Base-by-base conservation (phyloP, 2,113 vertebrate species). In the Microtus oregoni region DNA sequence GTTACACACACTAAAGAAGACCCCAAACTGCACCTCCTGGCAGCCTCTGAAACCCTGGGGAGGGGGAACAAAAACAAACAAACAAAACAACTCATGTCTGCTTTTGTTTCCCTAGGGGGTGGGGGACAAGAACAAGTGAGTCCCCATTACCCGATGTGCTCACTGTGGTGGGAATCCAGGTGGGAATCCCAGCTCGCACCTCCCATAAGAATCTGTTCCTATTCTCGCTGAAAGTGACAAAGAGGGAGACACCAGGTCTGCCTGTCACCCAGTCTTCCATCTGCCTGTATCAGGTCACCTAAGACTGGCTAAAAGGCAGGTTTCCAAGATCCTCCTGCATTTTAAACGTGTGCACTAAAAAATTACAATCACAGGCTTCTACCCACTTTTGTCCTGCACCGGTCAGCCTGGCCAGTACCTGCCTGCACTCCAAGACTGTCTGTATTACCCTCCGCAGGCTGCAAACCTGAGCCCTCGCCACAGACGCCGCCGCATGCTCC, bases 401-500 rank as follows among this genome's bases (percentile, higher is more conserved):
- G 0, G 0, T 0, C 32, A 78, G 82, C 47, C 30, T 20, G 83
- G 78, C 41, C 85, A 86, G 20, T 35, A 24, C n/a, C 79, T 73
- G 77, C 82, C 72, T 67, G 77, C 77, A 7, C 85, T 81, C 89
- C 73, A 47, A 41, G 32, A 8, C 44, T 9, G 47, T 28, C n/a
- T 32, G 41, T 28, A 4, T 5, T 28, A 47, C 75, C 47, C 8
- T 7, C 61, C 22, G 32, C 79, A n/a, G 67, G 38, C 73, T 5
- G 15, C 52, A 35, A n/a, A 28, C 58, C n/a, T 2, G 26, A 83
- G 76, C 70, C 58, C 70, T 81, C 13, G 5, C 2, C 41, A 58
- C 10, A 47, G 17, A 13, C 50, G 12, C 50, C 14, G 3, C 93
- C 91, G 96, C 77, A 86, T 32, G 94, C 72, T 90, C 92, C 97